A percentile compares a stretch with the other conserved stretches of the same genome.
Evolutionary conservation across 2,888 invertebrate genomes (phyloP).

Genomic region (Platypus cylindrus): DNA sequence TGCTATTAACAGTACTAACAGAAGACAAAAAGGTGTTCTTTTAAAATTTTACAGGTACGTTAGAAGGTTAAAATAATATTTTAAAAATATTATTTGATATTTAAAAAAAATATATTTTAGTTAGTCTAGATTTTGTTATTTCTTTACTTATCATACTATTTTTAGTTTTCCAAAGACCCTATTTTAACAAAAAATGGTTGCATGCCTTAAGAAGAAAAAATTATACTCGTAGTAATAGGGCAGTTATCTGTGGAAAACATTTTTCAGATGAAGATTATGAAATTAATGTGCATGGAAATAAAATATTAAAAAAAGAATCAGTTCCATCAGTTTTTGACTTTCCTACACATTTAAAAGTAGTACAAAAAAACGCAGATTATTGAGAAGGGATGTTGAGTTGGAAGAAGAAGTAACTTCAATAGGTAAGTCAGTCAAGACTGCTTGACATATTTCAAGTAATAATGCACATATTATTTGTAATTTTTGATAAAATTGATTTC

Average conservation of each 20-base stretch:
- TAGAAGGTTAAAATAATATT: too few species aligned
- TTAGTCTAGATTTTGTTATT: too few species aligned
- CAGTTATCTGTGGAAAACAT: conserved; percentile 6
- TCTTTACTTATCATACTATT: too few species aligned
- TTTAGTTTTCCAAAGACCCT: too few species aligned
- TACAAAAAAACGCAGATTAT: conserved; percentile 2
- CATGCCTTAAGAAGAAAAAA: conserved; percentile 4
- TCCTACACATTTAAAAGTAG: conserved; percentile 2
- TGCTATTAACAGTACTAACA: too few species aligned
- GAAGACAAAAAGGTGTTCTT: too few species aligned
- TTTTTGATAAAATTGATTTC: not conserved
- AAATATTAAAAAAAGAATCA: conserved; percentile 3
- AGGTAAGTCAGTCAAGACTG: too few species aligned
- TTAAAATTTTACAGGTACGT: too few species aligned
- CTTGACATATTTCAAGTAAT: too few species aligned
- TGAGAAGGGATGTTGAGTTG: not conserved
- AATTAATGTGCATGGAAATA: conserved; percentile 6
- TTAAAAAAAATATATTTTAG: too few species aligned
- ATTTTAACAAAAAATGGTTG: too few species aligned
- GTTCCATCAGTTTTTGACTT: conserved; percentile 7
- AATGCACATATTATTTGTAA: conserved; percentile 2
- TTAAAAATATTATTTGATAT: too few species aligned
- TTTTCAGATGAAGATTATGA: conserved; percentile 5
- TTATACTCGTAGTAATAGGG: conserved; percentile 2
- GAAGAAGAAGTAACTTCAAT: conserved; percentile 4